Percentiles rank a stretch among this genome's conserved stretches.
Conservation (phyloP, 2,888 invertebrate species). For the Zygothrica quintamaculata region DNA sequence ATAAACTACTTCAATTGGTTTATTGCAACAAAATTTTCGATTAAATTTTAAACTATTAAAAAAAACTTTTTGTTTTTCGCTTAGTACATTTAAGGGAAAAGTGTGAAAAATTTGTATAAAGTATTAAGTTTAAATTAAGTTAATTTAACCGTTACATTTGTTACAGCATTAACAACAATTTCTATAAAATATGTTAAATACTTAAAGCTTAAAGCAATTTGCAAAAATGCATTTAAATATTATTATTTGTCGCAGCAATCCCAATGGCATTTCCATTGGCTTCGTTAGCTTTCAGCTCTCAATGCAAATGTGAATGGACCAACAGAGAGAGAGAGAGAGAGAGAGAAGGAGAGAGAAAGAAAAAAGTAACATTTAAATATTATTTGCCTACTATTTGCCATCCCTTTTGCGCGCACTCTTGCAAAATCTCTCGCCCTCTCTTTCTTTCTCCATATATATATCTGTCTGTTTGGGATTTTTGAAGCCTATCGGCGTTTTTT, state of each 20-base stretch:
- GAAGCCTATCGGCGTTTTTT: constrained; percentile 58
- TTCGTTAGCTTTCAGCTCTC: constrained; percentile 61
- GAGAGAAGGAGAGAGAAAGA: constrained; percentile 22
- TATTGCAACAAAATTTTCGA: no score
- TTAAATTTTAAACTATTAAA: no score
- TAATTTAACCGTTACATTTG: no score
- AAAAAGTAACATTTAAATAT: constrained; percentile 63
- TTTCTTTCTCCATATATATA: constrained; percentile 3
- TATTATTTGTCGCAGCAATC: constrained; percentile 25
- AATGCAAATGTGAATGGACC: constrained; percentile 29
- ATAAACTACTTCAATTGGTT: no score
- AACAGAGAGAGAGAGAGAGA: constrained; percentile 18
- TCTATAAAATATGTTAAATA: constrained; percentile 19
- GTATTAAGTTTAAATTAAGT: constrained; percentile 9
- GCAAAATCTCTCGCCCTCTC: background rate
- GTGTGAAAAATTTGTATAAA: no score
- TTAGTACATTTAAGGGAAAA: no score
- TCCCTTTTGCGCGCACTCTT: constrained; percentile 4
- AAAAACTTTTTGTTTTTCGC: no score
- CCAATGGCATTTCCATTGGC: constrained; percentile 56
- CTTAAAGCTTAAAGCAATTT: constrained; percentile 28
- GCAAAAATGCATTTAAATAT: constrained; percentile 54
- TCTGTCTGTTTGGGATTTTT: constrained; percentile 31
- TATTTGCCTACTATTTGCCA: constrained; percentile 47
- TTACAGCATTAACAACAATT: no score